Conservation (phyloP, 2,888 invertebrate genomes). For the Lacanobia oleracea region DNA sequence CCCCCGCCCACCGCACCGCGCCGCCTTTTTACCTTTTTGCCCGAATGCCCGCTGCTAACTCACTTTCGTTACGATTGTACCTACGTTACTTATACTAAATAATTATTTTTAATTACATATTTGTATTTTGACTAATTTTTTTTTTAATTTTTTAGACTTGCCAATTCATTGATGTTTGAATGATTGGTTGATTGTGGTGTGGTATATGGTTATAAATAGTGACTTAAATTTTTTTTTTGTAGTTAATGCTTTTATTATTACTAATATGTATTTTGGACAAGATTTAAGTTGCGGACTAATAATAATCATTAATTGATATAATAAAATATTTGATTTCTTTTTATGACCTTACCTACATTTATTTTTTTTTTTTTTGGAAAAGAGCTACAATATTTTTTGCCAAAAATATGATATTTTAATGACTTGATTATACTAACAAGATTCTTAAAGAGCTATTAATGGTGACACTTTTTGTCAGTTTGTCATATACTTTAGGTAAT, state of each 20-base stretch:
- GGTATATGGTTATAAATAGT: background rate
- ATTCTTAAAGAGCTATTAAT: no score
- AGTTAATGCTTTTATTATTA: background rate
- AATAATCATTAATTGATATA: no score
- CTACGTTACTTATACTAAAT: conserved; percentile 62
- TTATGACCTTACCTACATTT: no score
- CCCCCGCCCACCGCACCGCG: conserved; percentile 85
- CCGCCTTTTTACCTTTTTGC: conserved; percentile 84
- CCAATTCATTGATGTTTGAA: background rate
- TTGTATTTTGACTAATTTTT: conserved; percentile 11
- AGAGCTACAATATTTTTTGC: no score
- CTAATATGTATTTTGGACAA: background rate
- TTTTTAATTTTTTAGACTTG: background rate
- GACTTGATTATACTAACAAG: no score
- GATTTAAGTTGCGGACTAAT: no score
- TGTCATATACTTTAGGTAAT: no score
- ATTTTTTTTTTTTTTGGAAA: no score
- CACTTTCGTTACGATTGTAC: conserved; percentile 77
- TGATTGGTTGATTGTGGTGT: background rate
- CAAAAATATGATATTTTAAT: no score
- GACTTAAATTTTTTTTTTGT: background rate
- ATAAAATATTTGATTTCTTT: no score
- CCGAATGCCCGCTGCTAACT: conserved; percentile 74
- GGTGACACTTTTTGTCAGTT: no score
- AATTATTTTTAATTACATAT: conserved; percentile 53